These are phyloP conservation scores for Hemibagrus wyckioides DNA, from an alignment of 2,113 vertebrate genomes.

Conservation along the genomic window DNA sequence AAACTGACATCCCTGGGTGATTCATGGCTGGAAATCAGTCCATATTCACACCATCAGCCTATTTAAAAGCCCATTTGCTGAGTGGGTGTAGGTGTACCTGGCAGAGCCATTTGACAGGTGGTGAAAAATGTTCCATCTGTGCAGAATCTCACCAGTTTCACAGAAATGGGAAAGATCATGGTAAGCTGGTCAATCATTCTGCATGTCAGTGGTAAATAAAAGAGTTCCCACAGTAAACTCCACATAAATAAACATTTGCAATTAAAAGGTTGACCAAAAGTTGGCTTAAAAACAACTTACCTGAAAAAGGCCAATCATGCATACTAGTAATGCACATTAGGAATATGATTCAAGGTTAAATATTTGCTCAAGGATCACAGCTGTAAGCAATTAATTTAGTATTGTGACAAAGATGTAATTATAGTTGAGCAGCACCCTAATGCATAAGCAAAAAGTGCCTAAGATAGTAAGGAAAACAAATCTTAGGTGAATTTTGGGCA, in stretches of 20 bases:
- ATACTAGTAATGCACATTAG: not conserved
- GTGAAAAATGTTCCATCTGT: constrained; percentile 26
- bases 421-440: not conserved
- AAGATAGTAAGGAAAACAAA: not conserved
- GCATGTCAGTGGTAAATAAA: not conserved
- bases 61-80: constrained; percentile 19
- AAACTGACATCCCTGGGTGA: not conserved
- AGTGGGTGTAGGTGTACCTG: constrained; percentile 1
- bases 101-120: not conserved
- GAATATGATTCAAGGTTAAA: not conserved
- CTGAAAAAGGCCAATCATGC: not conserved
- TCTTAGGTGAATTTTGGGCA: not conserved
- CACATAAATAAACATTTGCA: not conserved
- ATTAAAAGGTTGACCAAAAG: not conserved
- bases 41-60: constrained; percentile 13
- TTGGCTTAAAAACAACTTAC: not conserved
- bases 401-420: not conserved
- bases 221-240: not conserved
- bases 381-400: not conserved
- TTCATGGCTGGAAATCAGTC: constrained; percentile 1
- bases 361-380: not conserved
- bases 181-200: constrained; percentile 12
- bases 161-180: not conserved
- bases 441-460: not conserved
- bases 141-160: constrained; percentile 16